Conservation (phyloP, 92 coral and sea anemone genomes). For the Porites divaricata region DNA sequence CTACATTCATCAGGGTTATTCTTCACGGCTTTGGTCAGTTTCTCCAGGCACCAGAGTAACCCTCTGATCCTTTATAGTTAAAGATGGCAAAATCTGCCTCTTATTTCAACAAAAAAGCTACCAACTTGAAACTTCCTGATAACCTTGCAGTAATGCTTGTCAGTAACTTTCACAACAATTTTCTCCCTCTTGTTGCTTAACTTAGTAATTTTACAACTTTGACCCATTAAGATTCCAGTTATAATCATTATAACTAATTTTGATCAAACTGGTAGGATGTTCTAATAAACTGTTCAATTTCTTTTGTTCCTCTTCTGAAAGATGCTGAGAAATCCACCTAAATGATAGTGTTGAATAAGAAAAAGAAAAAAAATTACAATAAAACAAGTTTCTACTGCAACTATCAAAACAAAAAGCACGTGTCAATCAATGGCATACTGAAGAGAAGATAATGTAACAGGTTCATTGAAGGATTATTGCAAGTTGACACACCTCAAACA, state of each 20-base stretch:
- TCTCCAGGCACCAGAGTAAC: too few relatives aligned
- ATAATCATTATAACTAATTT: constrained; percentile 70
- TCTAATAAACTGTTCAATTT: constrained; percentile 56
- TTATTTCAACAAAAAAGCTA: too few relatives aligned
- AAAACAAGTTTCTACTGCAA: background rate
- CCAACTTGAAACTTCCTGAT: too few relatives aligned
- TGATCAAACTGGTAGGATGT: constrained; percentile 49
- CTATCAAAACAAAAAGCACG: background rate
- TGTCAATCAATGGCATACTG: too few relatives aligned
- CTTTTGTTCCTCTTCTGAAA: constrained; percentile 40
- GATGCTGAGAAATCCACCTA: constrained; percentile 76
- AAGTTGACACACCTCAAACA: constrained; percentile 56
- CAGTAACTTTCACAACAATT: too few relatives aligned
- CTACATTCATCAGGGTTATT: too few relatives aligned
- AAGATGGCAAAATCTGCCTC: too few relatives aligned
- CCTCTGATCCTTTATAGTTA: too few relatives aligned
- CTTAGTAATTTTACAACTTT: constrained; percentile 47
- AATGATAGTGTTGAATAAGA: background rate
- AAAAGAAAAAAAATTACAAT: background rate
- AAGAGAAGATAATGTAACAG: too few relatives aligned
- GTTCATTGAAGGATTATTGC: too few relatives aligned
- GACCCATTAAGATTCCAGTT: constrained; percentile 88
- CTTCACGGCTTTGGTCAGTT: too few relatives aligned
- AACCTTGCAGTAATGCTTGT: too few relatives aligned
- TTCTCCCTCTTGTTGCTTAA: background rate